Percentiles rank a stretch among this genome's conserved stretches.
Evolutionary conservation across 35 echinoderm and acorn worm species (phyloP).

Genomic region (Hemicentrotus pulcherrimus): DNA sequence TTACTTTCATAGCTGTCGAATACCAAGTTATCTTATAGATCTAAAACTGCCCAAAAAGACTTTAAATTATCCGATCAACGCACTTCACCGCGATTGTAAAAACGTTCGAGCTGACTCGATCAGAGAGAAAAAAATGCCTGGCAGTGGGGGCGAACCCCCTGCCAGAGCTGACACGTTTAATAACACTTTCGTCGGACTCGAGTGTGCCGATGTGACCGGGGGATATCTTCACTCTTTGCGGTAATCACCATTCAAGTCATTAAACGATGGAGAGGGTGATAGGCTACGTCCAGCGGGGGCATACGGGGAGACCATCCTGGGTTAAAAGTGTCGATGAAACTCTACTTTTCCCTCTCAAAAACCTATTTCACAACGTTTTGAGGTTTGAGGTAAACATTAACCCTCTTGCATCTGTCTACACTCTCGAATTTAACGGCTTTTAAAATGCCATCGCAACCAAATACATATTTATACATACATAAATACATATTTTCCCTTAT

Average conservation of each 20-base stretch:
- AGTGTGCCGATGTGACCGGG: not conserved
- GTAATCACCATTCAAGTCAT: not conserved
- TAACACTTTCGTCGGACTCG: not conserved
- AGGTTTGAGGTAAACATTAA: not conserved
- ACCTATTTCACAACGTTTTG: not conserved
- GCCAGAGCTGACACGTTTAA: not conserved
- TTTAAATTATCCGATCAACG: no score
- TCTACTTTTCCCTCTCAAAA: not conserved
- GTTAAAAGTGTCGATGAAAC: not conserved
- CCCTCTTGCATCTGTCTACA: not conserved
- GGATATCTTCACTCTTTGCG: not conserved
- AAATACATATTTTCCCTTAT: no score
- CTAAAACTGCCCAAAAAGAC: no score
- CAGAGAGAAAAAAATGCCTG: not conserved
- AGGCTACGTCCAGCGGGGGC: not conserved
- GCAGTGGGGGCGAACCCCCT: not conserved
- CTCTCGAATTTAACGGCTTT: no score
- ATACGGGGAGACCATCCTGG: not conserved
- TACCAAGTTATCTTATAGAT: no score
- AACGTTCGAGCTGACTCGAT: not conserved
- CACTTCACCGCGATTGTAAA: no score
- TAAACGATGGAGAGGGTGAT: not conserved
- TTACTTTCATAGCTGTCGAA: no score
- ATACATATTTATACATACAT: no score
- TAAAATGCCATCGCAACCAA: no score